Percentiles rank a stretch among this genome's conserved stretches.
These are phyloP conservation scores for Scaptomyza pallida DNA, from an alignment of 1,140 invertebrate genomes.

Conservation along the genomic window DNA sequence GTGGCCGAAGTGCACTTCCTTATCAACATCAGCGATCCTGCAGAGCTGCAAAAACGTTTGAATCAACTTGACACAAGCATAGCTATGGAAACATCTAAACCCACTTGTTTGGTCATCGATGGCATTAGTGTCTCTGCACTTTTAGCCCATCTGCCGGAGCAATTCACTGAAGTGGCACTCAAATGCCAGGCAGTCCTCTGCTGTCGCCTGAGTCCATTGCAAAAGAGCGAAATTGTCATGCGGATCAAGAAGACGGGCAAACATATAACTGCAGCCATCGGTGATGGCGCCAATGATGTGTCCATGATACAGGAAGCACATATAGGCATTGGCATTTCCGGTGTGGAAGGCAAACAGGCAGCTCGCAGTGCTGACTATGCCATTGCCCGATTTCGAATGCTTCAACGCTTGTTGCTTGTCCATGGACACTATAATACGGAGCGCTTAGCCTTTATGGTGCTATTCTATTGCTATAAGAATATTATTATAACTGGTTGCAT, in stretches of 20 bases:
- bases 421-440: conserved; percentile 92
- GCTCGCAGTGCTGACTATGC: conserved; percentile 87
- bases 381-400: conserved; percentile 89
- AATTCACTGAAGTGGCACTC: conserved; percentile 86
- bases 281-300: conserved; percentile 92
- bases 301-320: conserved; percentile 93
- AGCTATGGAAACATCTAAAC: conserved; percentile 54
- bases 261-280: conserved; percentile 89
- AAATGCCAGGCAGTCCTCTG: conserved; percentile 89
- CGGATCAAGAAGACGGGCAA: conserved; percentile 86
- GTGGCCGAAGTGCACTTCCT: conserved; percentile 87
- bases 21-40: conserved; percentile 83
- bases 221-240: conserved; percentile 90
- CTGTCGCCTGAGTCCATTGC: conserved; percentile 91
- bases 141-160: conserved; percentile 83
- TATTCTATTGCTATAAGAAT: conserved; percentile 95
- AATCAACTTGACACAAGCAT: conserved; percentile 23
- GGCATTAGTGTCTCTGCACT: conserved; percentile 86
- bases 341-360: conserved; percentile 91
- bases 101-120: conserved; percentile 87
- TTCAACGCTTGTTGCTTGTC: conserved; percentile 88
- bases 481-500: conserved; percentile 86
- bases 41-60: conserved; percentile 67
- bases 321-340: conserved; percentile 90
- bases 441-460: conserved; percentile 89